These are phyloP conservation scores for Lycopodina hypogea DNA, from an alignment of 37 sponge, comb jelly and placozoan species.

Conservation along the genomic window DNA sequence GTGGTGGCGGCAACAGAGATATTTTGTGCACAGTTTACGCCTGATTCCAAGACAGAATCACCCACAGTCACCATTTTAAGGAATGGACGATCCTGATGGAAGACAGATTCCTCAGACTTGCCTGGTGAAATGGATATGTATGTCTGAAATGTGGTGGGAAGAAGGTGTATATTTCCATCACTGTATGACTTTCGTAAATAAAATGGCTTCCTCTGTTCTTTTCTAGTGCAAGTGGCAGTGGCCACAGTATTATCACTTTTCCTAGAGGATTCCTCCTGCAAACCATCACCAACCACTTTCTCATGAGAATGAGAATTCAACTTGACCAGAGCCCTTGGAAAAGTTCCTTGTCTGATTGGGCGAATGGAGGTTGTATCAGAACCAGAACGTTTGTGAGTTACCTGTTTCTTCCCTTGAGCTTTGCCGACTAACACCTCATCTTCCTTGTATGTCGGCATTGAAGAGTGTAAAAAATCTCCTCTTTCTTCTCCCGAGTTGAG, in stretches of 20 bases:
- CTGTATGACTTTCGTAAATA: slow-evolving; percentile 31
- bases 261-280: not conserved
- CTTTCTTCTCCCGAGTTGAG: no score
- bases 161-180: slow-evolving; percentile 23
- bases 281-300: not conserved
- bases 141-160: not conserved
- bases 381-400: not conserved
- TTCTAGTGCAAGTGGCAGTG: not conserved
- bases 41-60: not conserved
- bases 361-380: not conserved
- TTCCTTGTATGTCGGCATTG: not conserved
- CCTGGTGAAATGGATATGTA: no score
- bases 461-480: no score
- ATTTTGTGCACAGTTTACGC: not conserved
- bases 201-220: slow-evolving; percentile 5
- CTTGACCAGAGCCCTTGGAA: not conserved
- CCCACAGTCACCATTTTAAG: not conserved
- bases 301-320: not conserved
- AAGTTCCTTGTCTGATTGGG: not conserved
- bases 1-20: no score
- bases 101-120: not conserved
- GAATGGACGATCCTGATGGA: not conserved
- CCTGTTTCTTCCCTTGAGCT: not conserved
- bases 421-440: not conserved
- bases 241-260: not conserved